Conservation (phyloP, 2,113 vertebrate genomes). For the Shinisaurus crocodilurus region DNA sequence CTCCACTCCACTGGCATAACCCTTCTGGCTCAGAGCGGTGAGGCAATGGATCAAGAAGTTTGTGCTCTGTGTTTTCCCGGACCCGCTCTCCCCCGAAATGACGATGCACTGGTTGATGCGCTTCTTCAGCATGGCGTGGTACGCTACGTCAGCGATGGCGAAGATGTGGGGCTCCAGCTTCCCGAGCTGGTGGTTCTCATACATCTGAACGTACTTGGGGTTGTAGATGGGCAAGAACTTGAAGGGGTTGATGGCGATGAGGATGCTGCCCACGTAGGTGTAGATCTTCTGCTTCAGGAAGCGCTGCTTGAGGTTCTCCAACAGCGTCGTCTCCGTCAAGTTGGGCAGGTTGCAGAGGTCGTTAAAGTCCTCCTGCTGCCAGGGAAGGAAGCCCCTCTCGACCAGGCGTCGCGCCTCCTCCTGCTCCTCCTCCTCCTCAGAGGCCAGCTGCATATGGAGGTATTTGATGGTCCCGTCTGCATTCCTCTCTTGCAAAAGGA, state of each 20-base stretch:
- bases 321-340: constrained; percentile 82
- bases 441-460: constrained; percentile 81
- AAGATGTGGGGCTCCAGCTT: constrained; percentile 94
- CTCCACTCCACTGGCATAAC: constrained; percentile 87
- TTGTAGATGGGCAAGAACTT: constrained; percentile 95
- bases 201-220: constrained; percentile 94
- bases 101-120: constrained; percentile 91
- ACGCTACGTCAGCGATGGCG: constrained; percentile 90
- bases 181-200: constrained; percentile 92
- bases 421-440: constrained; percentile 83
- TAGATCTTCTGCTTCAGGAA: constrained; percentile 91
- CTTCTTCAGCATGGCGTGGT: constrained; percentile 88
- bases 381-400: constrained; percentile 91
- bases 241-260: constrained; percentile 94
- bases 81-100: constrained; percentile 93
- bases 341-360: constrained; percentile 89
- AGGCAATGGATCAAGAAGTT: constrained; percentile 96
- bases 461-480: constrained; percentile 88
- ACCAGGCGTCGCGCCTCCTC: constrained; percentile 84
- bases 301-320: constrained; percentile 83
- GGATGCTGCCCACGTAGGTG: constrained; percentile 89
- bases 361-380: constrained; percentile 84
- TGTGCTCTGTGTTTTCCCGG: constrained; percentile 95
- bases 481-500: constrained; percentile 86
- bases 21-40: constrained; percentile 93